A percentile compares a stretch with the other conserved stretches of the same genome.
Evolutionary conservation across 2,888 invertebrate genomes (phyloP).

Genomic region (Lingula anatina): DNA sequence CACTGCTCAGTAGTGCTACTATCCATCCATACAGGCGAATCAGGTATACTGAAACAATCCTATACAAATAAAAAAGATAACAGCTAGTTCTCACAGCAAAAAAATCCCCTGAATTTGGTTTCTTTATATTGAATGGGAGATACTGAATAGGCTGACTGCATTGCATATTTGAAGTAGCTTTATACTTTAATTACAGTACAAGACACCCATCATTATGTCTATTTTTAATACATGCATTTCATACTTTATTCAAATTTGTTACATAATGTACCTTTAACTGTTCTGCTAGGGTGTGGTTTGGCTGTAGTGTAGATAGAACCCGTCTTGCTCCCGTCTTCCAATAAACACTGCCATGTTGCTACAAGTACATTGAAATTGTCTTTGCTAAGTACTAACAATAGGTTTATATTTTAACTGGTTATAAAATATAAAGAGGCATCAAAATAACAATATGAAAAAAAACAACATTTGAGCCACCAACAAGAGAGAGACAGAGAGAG

Average conservation of each 20-base stretch:
- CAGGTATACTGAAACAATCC: slow-evolving; percentile 67
- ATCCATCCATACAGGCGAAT: slow-evolving; percentile 97
- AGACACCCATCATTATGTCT: too few relatives aligned
- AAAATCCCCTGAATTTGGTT: neutral
- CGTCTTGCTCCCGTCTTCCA: slow-evolving; percentile 76
- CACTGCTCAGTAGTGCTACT: slow-evolving; percentile 76
- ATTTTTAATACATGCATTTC: too few relatives aligned
- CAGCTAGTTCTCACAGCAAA: neutral
- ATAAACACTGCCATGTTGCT: slow-evolving; percentile 98
- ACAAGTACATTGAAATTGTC: too few relatives aligned
- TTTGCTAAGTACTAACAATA: too few relatives aligned
- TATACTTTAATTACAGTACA: too few relatives aligned
- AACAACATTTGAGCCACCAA: too few relatives aligned
- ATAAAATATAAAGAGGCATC: too few relatives aligned
- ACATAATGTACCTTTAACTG: slow-evolving; percentile 75
- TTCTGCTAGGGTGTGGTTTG: slow-evolving; percentile 73
- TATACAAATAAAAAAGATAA: slow-evolving; percentile 16
- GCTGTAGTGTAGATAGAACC: slow-evolving; percentile 63
- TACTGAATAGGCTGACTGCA: too few relatives aligned
- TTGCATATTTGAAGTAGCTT: too few relatives aligned
- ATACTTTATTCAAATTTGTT: too few relatives aligned
- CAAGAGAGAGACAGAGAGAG: neutral
- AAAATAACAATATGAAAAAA: too few relatives aligned
- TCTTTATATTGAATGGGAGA: too few relatives aligned
- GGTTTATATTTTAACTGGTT: neutral